Evolutionary conservation across 2,888 invertebrate species (phyloP).

Genomic region (Volucella inanis): DNA sequence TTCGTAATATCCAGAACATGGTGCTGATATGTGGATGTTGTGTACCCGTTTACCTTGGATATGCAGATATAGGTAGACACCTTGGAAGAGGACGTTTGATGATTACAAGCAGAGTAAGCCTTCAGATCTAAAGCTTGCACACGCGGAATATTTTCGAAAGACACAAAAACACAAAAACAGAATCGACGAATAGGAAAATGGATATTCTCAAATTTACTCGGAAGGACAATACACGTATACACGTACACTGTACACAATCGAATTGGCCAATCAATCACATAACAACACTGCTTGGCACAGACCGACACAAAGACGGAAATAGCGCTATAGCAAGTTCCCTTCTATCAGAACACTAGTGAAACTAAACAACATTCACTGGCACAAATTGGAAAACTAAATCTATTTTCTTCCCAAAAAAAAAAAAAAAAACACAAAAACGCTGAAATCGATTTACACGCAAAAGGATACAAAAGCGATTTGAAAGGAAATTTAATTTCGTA

Average conservation of each 20-base stretch:
- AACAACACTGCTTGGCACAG: conserved; percentile 32
- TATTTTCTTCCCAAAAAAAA: background rate
- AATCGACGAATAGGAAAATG: background rate
- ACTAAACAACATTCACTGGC: background rate
- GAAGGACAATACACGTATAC: too few relatives aligned
- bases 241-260: conserved; percentile 46
- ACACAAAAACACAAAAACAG: conserved; percentile 20
- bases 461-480: background rate
- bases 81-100: background rate
- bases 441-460: conserved; percentile 8
- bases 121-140: conserved; percentile 4
- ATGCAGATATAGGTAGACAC: background rate
- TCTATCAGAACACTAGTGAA: conserved; percentile 21
- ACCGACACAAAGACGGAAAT: conserved; percentile 32
- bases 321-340: conserved; percentile 26
- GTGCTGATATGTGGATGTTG: conserved; percentile 52
- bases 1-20: conserved; percentile 81
- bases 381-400: conserved; percentile 11
- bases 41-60: conserved; percentile 1
- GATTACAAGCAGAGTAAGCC: conserved; percentile 26
- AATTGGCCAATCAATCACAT: conserved; percentile 62
- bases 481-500: conserved; percentile 24
- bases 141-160: conserved; percentile 7
- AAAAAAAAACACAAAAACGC: too few relatives aligned
- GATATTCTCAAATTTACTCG: conserved; percentile 41